Evolutionary conservation across 2,888 invertebrate species (phyloP), one percentile per base, ranked within the genome.

Genomic region (Sipha maydis): DNA sequence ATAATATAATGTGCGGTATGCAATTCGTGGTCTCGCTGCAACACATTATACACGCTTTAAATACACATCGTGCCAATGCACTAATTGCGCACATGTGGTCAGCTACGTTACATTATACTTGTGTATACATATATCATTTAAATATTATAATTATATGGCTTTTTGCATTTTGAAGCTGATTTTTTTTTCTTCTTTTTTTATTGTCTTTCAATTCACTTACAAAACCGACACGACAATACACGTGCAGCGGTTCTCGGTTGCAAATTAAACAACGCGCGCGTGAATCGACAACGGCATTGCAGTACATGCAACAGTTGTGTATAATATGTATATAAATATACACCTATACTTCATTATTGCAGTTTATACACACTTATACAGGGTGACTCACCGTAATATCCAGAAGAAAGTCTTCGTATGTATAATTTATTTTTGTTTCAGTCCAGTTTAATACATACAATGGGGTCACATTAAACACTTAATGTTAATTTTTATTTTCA

Each of bases 221-320:
- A 82, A 82, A 69, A 31, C 48, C 71, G 82, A 82, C 69, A 48
- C 41, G 82, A 67, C 61, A 80, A 79, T n/a, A 38, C 38, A 28
- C n/a, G n/a, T n/a, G 69, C 69, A 25, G 61, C 34, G 79, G 79
- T 79, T 61, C 56, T 61, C 56, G 34, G 56, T 79, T 34, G 11
- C 31, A 38, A 61, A 34, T 34, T 79, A 34, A 25, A 61, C 69
- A n/a, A 31, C 79, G 17, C 61, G 17, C 79, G 34, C n/a, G 34
- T 61, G 34, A 79, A 34, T 38, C 34, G 34, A 34, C 34, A 25
- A n/a, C 79, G 56, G 19, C 28, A 48, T 48, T 41, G n/a, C 19
- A 41, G 25, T 25, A 25, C 61, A 25, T n/a, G 28, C n/a, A 9
- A 9, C 41, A 7, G n/a, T 21, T 5, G 56, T 17, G 21, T 56